Evolutionary conservation across 1,140 invertebrate species (phyloP).

Genomic region (Argopecten irradians): DNA sequence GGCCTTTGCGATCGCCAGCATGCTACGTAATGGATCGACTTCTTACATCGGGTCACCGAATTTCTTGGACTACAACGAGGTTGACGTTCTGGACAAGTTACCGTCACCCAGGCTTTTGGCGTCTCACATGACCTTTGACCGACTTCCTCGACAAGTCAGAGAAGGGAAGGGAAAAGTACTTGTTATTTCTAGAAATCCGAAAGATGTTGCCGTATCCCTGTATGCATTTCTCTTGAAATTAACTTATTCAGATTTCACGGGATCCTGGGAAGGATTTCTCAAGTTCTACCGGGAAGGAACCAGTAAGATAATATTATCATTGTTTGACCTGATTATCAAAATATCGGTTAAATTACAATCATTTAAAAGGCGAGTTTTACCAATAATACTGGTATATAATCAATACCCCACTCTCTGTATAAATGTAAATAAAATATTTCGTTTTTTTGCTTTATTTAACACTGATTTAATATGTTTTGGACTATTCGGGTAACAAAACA

Average conservation of each 20-base stretch:
- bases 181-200: background rate
- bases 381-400: too few species aligned
- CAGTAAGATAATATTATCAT: background rate
- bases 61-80: background rate
- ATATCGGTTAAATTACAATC: too few species aligned
- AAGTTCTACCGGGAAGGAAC: background rate
- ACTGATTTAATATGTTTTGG: too few species aligned
- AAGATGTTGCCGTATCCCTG: background rate
- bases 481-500: too few species aligned
- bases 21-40: background rate
- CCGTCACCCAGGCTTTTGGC: background rate
- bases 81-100: background rate
- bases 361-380: too few species aligned
- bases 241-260: background rate
- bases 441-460: too few species aligned
- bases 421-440: too few species aligned
- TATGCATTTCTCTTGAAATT: background rate
- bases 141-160: background rate
- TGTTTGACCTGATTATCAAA: too few species aligned
- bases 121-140: conserved; percentile 4
- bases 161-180: background rate
- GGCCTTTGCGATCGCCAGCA: background rate
- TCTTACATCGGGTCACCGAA: background rate
- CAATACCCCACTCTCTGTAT: too few species aligned
- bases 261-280: background rate